Evolutionary conservation across 2,888 invertebrate genomes (phyloP).

Genomic region (Craniophora ligustri): DNA sequence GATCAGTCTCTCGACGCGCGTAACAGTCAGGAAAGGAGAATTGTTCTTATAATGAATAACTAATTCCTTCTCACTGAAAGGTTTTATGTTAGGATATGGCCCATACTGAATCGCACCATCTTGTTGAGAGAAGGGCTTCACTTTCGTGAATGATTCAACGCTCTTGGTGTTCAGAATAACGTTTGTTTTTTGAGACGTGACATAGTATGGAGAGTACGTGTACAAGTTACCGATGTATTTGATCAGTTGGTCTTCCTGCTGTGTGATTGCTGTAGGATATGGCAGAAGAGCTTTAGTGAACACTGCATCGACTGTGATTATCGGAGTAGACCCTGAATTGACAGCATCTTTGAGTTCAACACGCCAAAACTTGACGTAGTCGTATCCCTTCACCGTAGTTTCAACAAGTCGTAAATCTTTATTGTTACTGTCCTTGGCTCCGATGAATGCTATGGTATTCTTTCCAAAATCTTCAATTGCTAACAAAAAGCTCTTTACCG

Average conservation of each 20-base stretch:
- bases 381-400: slow-evolving; percentile 85
- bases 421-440: slow-evolving; percentile 90
- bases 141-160: slow-evolving; percentile 94
- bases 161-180: slow-evolving; percentile 93
- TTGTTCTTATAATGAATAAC: slow-evolving; percentile 98
- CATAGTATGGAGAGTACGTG: slow-evolving; percentile 94
- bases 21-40: slow-evolving; percentile 98
- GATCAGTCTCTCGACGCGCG: slow-evolving; percentile 94
- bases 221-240: slow-evolving; percentile 95
- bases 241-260: slow-evolving; percentile 98
- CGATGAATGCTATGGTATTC: slow-evolving; percentile 92
- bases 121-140: slow-evolving; percentile 93
- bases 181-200: slow-evolving; percentile 94
- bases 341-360: slow-evolving; percentile 90
- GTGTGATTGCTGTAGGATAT: slow-evolving; percentile 96
- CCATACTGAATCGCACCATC: slow-evolving; percentile 96
- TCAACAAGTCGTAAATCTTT: slow-evolving; percentile 88
- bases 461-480: slow-evolving; percentile 90
- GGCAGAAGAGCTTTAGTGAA: slow-evolving; percentile 93
- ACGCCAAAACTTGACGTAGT: slow-evolving; percentile 85
- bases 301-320: slow-evolving; percentile 91
- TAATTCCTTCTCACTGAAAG: slow-evolving; percentile 90
- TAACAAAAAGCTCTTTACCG: slow-evolving; percentile 91
- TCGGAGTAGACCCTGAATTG: slow-evolving; percentile 87
- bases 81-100: slow-evolving; percentile 93